Evolutionary conservation across 2,888 invertebrate genomes (phyloP), one percentile per base, ranked within the genome.

Genomic region (Bhutanitis thaidina): DNA sequence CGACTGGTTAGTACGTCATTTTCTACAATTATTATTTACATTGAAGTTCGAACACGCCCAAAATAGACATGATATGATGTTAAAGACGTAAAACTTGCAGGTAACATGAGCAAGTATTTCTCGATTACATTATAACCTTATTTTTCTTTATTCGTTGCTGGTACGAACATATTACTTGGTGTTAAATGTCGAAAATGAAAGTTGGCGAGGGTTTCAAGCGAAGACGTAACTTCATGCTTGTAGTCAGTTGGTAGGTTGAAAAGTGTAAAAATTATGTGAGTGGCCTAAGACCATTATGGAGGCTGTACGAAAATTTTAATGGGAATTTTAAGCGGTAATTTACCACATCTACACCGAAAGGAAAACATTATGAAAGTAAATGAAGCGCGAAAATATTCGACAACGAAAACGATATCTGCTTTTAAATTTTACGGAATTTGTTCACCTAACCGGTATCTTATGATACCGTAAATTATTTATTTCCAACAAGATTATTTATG

Each of bases 11-110:
- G 12, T 37, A 29, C 38, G 43, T 48, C 37, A 38, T 38, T 12
- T 12, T 43, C 27, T 40, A 35, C 43, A 40, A 48, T 50, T 41
- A 48, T 44, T 53, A 12, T 48, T 53, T n/a, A 43, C 47, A 38
- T 30, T 49, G 38, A 49, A 29, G 37, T n/a, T 30, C n/a, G 16
- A 37, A 53, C 53, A 44, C 25, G 27, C 36, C 44, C 13, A 52
- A 54, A 56, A 52, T 56, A 56, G 38, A 36, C 14, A 49, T 41
- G 27, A 37, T 54, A 43, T 40, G 44, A 34, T 12, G 4, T 10
- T 38, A 12, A 15, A 14, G 36, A 20, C 16, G 35, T 27, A 35
- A 20, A 41, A 45, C 40, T 45, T 45, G 27, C 9, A 4, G 14
- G 45, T 50, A 45, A 45, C 30, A 51, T 45, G 45, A 37, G 36